Evolutionary conservation across 2,888 invertebrate genomes (phyloP).

Genomic region (Cephus sareptanus): DNA sequence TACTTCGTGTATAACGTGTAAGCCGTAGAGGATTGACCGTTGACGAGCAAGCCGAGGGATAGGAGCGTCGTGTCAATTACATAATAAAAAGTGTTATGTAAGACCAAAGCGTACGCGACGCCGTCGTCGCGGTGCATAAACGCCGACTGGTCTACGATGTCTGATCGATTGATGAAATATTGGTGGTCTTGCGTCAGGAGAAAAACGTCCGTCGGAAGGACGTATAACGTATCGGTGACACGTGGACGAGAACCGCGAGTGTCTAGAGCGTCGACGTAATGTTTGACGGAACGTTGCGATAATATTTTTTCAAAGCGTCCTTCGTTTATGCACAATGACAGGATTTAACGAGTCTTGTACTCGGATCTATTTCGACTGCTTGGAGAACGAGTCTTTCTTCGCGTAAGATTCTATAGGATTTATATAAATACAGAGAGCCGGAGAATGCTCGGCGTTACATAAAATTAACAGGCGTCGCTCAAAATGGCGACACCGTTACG

Average conservation of each 20-base stretch:
- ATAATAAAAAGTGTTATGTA: constrained; percentile 64
- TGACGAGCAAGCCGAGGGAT: constrained; percentile 8
- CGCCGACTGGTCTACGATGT: constrained; percentile 24
- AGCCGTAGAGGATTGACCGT: not conserved
- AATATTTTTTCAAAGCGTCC: too few relatives aligned
- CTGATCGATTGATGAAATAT: not conserved
- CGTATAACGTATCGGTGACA: not conserved
- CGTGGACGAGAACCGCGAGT: not conserved
- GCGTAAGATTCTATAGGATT: not conserved
- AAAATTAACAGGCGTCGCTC: not conserved
- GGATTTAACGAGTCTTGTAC: not conserved
- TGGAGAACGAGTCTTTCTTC: not conserved
- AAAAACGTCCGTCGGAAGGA: not conserved
- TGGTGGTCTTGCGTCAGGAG: not conserved
- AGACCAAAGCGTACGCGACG: constrained; percentile 45
- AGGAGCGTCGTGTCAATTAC: constrained; percentile 59
- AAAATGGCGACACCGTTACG: not conserved
- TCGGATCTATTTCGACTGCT: not conserved
- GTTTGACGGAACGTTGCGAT: not conserved
- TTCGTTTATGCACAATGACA: not conserved
- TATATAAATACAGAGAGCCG: not conserved
- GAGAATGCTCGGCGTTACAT: not conserved
- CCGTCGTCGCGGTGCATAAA: constrained; percentile 55
- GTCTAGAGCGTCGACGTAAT: not conserved
- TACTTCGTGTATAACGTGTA: not conserved